Evolutionary conservation across 2,888 invertebrate species (phyloP), one percentile per base, ranked within the genome.

Genomic region (Leucoptera coffeella): DNA sequence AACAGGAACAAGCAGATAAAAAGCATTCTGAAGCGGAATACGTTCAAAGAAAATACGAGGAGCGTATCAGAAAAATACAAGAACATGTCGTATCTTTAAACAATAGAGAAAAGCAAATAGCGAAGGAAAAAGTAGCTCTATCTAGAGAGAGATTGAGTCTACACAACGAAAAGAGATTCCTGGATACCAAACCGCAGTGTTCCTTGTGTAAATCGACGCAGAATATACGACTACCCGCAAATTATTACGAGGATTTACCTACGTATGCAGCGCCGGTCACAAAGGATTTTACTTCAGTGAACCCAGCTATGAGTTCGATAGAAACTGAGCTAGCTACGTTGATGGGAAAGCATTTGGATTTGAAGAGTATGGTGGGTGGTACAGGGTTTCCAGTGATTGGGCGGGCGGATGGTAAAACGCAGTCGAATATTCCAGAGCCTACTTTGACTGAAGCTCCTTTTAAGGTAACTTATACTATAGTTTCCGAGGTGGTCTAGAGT

Each of bases 101-200:
- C 12, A 42, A 49, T 8, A 60, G 78, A 37, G 78, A 79, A 34
- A 77, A 77, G 37, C 75, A 75, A 35, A 61, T 79, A 19, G 75
- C 77, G 0, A 74, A 64, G 43, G 78, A 79, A 37, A 78, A 79
- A 44, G 69, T 78, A 1, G 52, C 61, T 3, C 38, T 78, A 7
- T 77, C 78, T 0, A 72, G 75, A 36, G 78, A 79, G 41, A 56
- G 78, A 35, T 38, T 78, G 28, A 56, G 55, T 29, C 44, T 78
- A 14, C 76, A 77, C 32, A 74, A 73, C 23, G 62, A 73, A 29
- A 55, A 60, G 30, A 74, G 67, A 37, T 60, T 72, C 37, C 54
- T 72, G 15, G 67, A 67, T 26, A 43, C 43, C 26, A 47, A 45
- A 35, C 56, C 55, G 23, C 59, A 60, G 29, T 69, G 69, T 32